Percentiles rank a stretch among this genome's conserved stretches.
Conservation (phyloP, 1,140 invertebrate species). For the Philopotamus ludificatus region DNA sequence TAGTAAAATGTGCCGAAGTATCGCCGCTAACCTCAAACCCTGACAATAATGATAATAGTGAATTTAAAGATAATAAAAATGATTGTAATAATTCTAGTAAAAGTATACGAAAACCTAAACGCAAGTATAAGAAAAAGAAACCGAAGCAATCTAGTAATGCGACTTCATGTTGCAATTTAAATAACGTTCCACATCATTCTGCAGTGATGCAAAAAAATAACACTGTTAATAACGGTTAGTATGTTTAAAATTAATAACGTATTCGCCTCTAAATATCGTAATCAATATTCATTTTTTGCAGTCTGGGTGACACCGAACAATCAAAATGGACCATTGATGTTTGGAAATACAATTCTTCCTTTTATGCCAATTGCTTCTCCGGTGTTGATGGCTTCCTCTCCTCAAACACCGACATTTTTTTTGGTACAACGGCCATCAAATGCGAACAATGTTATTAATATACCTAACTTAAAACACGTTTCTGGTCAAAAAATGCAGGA, state of each 20-base stretch:
- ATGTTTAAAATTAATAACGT: too few species aligned
- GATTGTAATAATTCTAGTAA: neutral
- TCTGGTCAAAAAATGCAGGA: conserved; percentile 3
- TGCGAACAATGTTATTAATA: neutral
- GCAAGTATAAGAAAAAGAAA: conserved; percentile 6
- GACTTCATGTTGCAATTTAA: neutral
- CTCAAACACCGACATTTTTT: conserved; percentile 28
- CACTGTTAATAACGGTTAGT: conserved; percentile 18
- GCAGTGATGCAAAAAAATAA: conserved; percentile 20
- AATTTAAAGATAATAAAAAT: neutral
- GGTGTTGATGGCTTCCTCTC: conserved; percentile 14
- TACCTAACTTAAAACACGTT: conserved; percentile 7
- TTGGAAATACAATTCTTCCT: conserved; percentile 24
- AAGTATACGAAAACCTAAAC: neutral
- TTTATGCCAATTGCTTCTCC: conserved; percentile 24
- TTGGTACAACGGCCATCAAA: conserved; percentile 27
- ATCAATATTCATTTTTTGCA: conserved; percentile 16
- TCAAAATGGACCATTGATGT: conserved; percentile 5
- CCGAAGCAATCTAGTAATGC: neutral
- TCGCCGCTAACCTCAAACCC: too few species aligned
- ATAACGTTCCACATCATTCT: neutral
- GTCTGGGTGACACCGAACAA: conserved; percentile 33
- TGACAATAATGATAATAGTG: neutral
- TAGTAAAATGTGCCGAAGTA: too few species aligned
- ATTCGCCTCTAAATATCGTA: too few species aligned